Evolutionary conservation across 2,113 vertebrate species (phyloP).

Genomic region (Cathartes aura): DNA sequence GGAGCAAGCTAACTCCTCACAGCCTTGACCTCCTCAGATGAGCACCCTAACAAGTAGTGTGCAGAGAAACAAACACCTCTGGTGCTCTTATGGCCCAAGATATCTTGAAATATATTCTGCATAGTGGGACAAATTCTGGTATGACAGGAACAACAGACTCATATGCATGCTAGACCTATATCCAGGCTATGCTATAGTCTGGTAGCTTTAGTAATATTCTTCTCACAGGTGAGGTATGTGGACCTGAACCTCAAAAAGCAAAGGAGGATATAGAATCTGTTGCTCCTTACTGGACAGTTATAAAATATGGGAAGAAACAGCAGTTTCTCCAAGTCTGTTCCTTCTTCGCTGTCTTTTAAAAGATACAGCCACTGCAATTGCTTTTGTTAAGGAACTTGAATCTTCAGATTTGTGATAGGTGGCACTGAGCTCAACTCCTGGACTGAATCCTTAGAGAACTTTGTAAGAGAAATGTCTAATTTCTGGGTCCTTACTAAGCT

Average conservation of each 20-base stretch:
- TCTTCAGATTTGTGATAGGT: neutral
- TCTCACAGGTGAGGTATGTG: neutral
- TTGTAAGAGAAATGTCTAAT: neutral
- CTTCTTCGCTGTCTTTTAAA: neutral
- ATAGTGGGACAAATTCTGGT: neutral
- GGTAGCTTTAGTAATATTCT: neutral
- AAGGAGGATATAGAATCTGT: accelerated
- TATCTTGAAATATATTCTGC: neutral
- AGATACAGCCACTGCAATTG: neutral
- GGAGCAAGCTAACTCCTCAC: neutral
- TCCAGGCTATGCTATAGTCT: neutral
- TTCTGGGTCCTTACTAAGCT: neutral
- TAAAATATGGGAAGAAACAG: neutral
- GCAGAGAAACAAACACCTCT: neutral
- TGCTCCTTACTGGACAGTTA: neutral
- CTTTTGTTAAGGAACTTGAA: neutral
- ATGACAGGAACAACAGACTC: neutral
- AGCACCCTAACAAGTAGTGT: neutral
- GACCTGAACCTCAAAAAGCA: neutral
- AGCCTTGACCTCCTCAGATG: neutral
- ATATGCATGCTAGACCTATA: neutral
- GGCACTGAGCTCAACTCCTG: neutral
- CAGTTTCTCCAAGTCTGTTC: neutral
- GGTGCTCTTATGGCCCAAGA: neutral
- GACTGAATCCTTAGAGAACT: neutral